phyloP scores from a whole-genome alignment of 2,113 vertebrate genomes.

The Astatotilapia flaviijosephi region DNA sequence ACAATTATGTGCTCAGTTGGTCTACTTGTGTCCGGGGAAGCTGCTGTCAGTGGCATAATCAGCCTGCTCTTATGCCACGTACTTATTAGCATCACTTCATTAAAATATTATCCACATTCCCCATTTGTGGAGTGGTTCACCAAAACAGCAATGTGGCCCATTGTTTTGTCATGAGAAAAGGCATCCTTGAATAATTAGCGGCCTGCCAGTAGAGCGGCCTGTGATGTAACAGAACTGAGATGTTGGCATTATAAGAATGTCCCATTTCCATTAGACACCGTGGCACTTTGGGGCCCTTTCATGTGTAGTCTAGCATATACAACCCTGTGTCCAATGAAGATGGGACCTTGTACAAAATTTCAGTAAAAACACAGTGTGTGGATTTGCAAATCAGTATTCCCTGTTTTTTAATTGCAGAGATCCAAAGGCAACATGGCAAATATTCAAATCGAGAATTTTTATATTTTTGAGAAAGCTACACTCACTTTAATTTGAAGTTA shows the following conservation, averaged over 20 bases:
- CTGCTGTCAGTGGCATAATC: constrained; percentile 42
- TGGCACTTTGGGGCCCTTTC: constrained; percentile 66
- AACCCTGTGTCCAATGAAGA: background rate
- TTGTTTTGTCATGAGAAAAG: constrained; percentile 70
- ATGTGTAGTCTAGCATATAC: constrained; percentile 72
- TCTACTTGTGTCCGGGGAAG: constrained; percentile 33
- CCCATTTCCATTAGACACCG: constrained; percentile 66
- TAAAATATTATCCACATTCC: constrained; percentile 61
- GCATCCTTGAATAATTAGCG: constrained; percentile 71
- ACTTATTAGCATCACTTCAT: constrained; percentile 63
- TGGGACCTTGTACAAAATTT: background rate
- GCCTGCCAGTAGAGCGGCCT: constrained; percentile 43
- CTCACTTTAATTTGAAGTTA: background rate
- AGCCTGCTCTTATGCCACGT: constrained; percentile 50
- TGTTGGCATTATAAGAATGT: constrained; percentile 76
- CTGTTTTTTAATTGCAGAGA: background rate
- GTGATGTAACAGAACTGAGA: constrained; percentile 74
- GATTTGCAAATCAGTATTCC: background rate
- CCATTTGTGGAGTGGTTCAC: constrained; percentile 23
- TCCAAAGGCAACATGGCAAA: background rate
- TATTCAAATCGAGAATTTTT: background rate
- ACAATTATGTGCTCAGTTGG: constrained; percentile 39
- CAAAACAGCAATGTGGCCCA: constrained; percentile 28
- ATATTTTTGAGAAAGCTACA: background rate
- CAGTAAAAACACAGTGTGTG: background rate